These are phyloP conservation scores for Drosophila pruinosa DNA, from an alignment of 1,140 invertebrate genomes.

Conservation along the genomic window DNA sequence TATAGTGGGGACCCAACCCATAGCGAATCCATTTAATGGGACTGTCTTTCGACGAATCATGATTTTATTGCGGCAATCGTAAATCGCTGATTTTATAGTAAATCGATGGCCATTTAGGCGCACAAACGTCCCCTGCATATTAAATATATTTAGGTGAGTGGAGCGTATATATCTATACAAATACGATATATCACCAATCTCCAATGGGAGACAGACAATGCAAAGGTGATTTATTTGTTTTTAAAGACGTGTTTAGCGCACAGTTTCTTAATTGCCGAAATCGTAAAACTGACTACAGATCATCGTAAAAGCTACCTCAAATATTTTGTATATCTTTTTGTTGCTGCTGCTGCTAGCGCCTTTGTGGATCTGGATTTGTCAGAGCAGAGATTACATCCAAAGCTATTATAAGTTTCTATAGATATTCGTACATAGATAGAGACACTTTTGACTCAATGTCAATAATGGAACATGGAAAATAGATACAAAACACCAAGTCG, in stretches of 20 bases:
- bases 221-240: slow-evolving; percentile 73
- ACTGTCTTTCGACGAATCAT: slow-evolving; percentile 39
- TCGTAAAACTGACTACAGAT: slow-evolving; percentile 62
- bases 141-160: slow-evolving; percentile 39
- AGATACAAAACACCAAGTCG: slow-evolving; percentile 31
- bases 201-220: slow-evolving; percentile 31
- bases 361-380: background rate
- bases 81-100: slow-evolving; percentile 71
- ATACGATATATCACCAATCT: slow-evolving; percentile 16
- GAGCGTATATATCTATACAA: slow-evolving; percentile 1
- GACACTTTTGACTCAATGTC: slow-evolving; percentile 13
- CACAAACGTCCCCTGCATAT: slow-evolving; percentile 68
- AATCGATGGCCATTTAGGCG: slow-evolving; percentile 70
- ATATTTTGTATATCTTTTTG: background rate
- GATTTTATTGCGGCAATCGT: slow-evolving; percentile 67
- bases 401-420: slow-evolving; percentile 4
- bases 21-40: slow-evolving; percentile 11
- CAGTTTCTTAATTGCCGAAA: slow-evolving; percentile 50
- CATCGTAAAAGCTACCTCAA: slow-evolving; percentile 43
- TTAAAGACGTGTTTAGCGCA: slow-evolving; percentile 77
- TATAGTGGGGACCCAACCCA: slow-evolving; percentile 11
- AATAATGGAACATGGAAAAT: slow-evolving; percentile 39
- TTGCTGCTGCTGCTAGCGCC: background rate
- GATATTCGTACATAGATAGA: slow-evolving; percentile 3
- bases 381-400: background rate